Base-by-base conservation (phyloP, 1,140 invertebrate genomes). In the Teleogryllus occipitalis region DNA sequence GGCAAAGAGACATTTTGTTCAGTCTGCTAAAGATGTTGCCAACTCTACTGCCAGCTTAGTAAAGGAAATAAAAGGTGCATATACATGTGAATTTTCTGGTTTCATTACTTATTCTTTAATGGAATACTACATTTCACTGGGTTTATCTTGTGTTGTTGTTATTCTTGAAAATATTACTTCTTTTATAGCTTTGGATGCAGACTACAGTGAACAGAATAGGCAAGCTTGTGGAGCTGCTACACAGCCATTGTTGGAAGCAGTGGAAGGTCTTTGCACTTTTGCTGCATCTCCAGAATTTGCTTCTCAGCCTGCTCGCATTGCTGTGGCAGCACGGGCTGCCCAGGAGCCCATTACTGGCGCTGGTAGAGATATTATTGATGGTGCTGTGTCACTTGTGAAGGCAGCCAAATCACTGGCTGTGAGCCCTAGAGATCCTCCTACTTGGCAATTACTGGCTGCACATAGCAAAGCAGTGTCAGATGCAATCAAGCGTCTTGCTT, bases 11-110 rank as follows among this genome's bases (percentile, higher is more conserved):
- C 97, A 99, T 85, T 99, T 99, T 86, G 97, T 99, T 21, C 96
- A 99, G 84, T 95, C 96, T 80, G 97, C 97, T 46, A 98, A 98
- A 85, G 96, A 98, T 85, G 97, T 99, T 2, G 98, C 98, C 27
- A 98, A 97, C 86, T 96, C 95, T 7, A 99, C 98, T 7, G 95
- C 97, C 0, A 92, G 92, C 82, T 88, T 99, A 8, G 97, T 99
- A 1, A 97, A 96, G 86, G 95, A 97, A 84, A 98, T 99, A 81
- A 99, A 99, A 88, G 91, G 85, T 84, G 80, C 54, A 14, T 65
- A 65, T 65, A 14, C 10, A 3, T 65, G 3, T 65, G 7, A 65
- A 18, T 75, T 75, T 14, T 21, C 3, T 75, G 21, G 21, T 75
- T 14, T 5, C 10, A 22, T 75, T 75, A 65, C 18, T 65, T 65